Evolutionary conservation across 1,140 invertebrate genomes (phyloP).

Genomic region (Drosophila virilis): DNA sequence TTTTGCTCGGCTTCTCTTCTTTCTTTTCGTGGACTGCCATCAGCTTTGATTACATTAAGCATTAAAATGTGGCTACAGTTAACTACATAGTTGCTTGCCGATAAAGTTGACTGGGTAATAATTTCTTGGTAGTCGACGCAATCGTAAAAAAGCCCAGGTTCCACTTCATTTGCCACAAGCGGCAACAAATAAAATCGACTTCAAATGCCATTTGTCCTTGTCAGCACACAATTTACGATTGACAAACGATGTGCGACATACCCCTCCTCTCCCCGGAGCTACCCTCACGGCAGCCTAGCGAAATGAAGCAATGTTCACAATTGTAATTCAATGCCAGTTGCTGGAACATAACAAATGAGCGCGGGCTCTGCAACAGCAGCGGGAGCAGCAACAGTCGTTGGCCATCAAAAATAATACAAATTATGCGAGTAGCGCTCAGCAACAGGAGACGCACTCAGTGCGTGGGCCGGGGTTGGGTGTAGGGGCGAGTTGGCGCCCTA

Average conservation of each 20-base stretch:
- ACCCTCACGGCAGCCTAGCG: background rate
- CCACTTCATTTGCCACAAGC: constrained; percentile 71
- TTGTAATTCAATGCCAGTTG: constrained; percentile 54
- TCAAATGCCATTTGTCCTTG: constrained; percentile 74
- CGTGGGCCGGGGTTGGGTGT: no score
- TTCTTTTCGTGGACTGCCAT: constrained; percentile 10
- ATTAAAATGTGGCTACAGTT: constrained; percentile 28
- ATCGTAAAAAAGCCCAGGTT: constrained; percentile 50
- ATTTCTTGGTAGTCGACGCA: constrained; percentile 18
- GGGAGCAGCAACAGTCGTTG: constrained; percentile 29
- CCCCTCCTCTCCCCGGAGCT: no score
- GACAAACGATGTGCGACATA: constrained; percentile 63
- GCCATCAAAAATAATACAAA: constrained; percentile 62
- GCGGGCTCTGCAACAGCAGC: constrained; percentile 1
- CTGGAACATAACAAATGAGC: constrained; percentile 51
- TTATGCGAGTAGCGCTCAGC: constrained; percentile 52
- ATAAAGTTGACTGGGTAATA: constrained; percentile 35
- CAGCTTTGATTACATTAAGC: constrained; percentile 60
- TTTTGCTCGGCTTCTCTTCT: background rate
- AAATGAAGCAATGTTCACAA: constrained; percentile 36
- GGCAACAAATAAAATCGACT: constrained; percentile 67
- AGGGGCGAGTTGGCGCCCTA: no score
- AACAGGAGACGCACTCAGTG: constrained; percentile 15
- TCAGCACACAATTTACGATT: constrained; percentile 70
- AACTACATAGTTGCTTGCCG: constrained; percentile 3